phyloP scores from a whole-genome alignment of 2,888 invertebrate genomes.

The Autographa gamma region DNA sequence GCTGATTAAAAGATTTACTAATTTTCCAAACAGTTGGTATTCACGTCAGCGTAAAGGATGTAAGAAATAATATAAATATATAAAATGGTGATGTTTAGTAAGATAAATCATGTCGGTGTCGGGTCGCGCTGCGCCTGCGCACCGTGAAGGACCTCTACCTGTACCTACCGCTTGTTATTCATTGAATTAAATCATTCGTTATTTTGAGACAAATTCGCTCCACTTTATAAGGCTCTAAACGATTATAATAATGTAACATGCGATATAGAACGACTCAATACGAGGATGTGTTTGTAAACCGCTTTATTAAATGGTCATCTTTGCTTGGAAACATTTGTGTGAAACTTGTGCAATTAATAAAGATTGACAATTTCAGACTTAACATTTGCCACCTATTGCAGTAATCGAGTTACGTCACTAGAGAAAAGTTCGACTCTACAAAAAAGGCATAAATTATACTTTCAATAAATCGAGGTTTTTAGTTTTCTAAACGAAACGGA shows the following conservation, averaged over 20 bases:
- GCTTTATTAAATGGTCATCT: neutral
- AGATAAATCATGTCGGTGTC: neutral
- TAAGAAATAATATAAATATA: neutral
- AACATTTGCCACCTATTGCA: neutral
- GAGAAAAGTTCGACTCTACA: neutral
- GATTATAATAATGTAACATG: slow-evolving; percentile 4
- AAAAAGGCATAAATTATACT: slow-evolving; percentile 7
- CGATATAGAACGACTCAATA: neutral
- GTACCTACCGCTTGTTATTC: neutral
- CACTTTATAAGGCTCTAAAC: slow-evolving; percentile 1
- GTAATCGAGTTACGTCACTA: neutral
- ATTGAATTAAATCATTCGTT: slow-evolving; percentile 7
- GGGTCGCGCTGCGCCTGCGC: slow-evolving; percentile 4
- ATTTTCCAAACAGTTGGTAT: slow-evolving; percentile 24
- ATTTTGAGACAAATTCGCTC: neutral
- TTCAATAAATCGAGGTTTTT: slow-evolving; percentile 22
- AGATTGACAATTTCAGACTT: neutral
- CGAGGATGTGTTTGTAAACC: neutral
- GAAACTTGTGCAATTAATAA: neutral
- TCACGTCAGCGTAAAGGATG: slow-evolving; percentile 30
- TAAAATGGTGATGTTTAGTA: neutral
- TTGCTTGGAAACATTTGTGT: neutral
- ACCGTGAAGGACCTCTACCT: slow-evolving; percentile 25
- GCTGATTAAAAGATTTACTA: slow-evolving; percentile 7
- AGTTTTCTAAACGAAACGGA: slow-evolving; percentile 52